Base-by-base conservation (phyloP, 2,797 vertebrate genomes). In the Petrocephalus schoutedeni region DNA sequence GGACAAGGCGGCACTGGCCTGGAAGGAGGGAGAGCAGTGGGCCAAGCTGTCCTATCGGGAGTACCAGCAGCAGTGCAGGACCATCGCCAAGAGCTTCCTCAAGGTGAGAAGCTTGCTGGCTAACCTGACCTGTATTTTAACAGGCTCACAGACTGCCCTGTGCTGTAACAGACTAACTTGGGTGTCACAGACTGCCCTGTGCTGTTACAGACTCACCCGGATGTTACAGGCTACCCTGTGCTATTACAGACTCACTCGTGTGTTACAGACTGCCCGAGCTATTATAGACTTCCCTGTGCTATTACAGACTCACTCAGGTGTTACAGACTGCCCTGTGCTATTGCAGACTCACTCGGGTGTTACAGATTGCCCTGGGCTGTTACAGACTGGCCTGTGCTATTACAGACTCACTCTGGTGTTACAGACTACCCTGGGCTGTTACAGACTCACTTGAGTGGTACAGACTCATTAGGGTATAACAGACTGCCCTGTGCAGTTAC, bases 81-180 rank as follows among this genome's bases (percentile, higher is more conserved):
- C 87, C 0, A 97, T 97, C 0, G 98, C 97, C 3, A 98, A 96
- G 91, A 95, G 97, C 91, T 96, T 99, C 85, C 91, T 99, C 3
- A 98, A 98, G 97, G 98, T 99, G 90, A 89, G 87, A 28, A 28
- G 54, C 21, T 28, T 19, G 80, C 80, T 83, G 49, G 49, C 16
- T 77, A 77, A 77, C 71, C 64, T 74, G 14, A 14, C 71, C 36
- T 45, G 36, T 77, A n/a, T n/a, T 45, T 41, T 41, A 19, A n/a
- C 71, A 77, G 36, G 41, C 32, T 45, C 16, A 3, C 28, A 28
- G 28, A 28, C 28, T 28, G 28, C 28, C 28, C 6, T 61, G 12
- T 8, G 16, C 16, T 58, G n/a, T 58, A 10, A 32, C 21, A 84
- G 21, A 14, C 21, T 53, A 10, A n/a, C 77, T 51, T 2, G 8